A percentile compares a stretch with the other conserved stretches of the same genome.
These are phyloP conservation scores for Sylvilagus floridanus DNA, from an alignment of 2,797 vertebrate genomes.

Conservation along the genomic window DNA sequence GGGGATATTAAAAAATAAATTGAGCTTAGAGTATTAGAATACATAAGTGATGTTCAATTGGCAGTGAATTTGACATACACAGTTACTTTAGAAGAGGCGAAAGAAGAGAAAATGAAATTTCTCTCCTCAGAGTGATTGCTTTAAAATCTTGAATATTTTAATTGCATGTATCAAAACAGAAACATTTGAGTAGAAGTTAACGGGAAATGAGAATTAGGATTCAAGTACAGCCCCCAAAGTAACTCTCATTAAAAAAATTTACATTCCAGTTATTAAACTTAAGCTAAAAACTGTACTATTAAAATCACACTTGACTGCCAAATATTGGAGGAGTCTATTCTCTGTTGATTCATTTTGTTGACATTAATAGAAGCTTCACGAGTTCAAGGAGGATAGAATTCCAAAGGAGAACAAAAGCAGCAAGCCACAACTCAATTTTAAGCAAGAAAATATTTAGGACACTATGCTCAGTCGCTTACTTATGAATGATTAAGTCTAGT, in stretches of 20 bases:
- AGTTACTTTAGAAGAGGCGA: constrained; percentile 62
- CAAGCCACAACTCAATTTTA: not conserved
- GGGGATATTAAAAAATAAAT: constrained; percentile 76
- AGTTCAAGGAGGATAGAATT: not conserved
- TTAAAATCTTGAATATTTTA: constrained; percentile 78
- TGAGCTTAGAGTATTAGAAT: constrained; percentile 67
- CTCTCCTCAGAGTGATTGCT: constrained; percentile 56
- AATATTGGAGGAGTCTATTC: not conserved
- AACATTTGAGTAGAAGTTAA: constrained; percentile 69
- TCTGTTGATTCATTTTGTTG: constrained; percentile 8
- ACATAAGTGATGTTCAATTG: constrained; percentile 53
- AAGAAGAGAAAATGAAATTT: constrained; percentile 67
- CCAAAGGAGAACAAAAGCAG: not conserved
- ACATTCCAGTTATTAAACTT: constrained; percentile 40
- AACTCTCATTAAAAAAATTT: constrained; percentile 34
- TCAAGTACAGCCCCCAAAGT: constrained; percentile 61
- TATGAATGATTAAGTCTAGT: not conserved
- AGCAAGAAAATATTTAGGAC: not conserved
- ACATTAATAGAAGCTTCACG: not conserved
- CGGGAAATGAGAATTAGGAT: constrained; percentile 64
- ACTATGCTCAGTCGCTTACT: not conserved
- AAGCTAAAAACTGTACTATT: constrained; percentile 46
- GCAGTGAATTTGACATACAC: constrained; percentile 58
- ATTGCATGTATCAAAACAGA: constrained; percentile 76
- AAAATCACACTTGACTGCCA: constrained; percentile 21